Percentiles rank a stretch among this genome's conserved stretches.
phyloP scores from a whole-genome alignment of 2,888 invertebrate genomes.

The Podotricha telesiphe region DNA sequence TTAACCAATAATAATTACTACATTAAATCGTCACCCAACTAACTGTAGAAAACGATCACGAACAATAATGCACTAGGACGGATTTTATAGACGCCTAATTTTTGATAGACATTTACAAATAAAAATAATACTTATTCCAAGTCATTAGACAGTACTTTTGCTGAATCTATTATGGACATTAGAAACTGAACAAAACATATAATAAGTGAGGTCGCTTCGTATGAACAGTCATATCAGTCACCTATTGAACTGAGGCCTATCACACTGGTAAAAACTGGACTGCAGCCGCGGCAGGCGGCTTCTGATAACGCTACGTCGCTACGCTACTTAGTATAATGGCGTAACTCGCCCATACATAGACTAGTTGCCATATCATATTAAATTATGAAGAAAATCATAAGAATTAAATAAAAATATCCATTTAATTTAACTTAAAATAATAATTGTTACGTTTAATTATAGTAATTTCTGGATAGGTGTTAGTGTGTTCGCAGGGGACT shows the following conservation, averaged over 20 bases:
- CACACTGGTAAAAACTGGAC: slow-evolving; percentile 83
- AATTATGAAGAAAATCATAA: background rate
- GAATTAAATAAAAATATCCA: background rate
- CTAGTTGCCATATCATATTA: slow-evolving; percentile 39
- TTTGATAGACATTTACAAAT: background rate
- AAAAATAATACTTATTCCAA: background rate
- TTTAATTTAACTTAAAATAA: background rate
- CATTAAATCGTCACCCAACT: too few relatives aligned
- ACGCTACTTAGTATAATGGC: slow-evolving; percentile 44
- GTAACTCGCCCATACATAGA: slow-evolving; percentile 40
- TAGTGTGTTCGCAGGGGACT: slow-evolving; percentile 66
- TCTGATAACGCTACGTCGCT: slow-evolving; percentile 67
- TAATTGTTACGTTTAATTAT: background rate
- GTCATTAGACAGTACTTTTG: background rate
- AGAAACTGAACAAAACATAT: slow-evolving; percentile 59
- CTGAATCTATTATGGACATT: slow-evolving; percentile 9
- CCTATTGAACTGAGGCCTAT: slow-evolving; percentile 85
- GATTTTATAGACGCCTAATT: too few relatives aligned
- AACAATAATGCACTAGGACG: too few relatives aligned
- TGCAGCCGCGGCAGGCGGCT: slow-evolving; percentile 78
- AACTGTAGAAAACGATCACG: too few relatives aligned
- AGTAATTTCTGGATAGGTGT: background rate
- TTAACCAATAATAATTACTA: too few relatives aligned
- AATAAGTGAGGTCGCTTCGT: slow-evolving; percentile 75
- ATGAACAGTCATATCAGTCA: slow-evolving; percentile 78